Percentiles rank a stretch among this genome's conserved stretches.
Evolutionary conservation across 2,113 vertebrate species (phyloP).

Genomic region (Hydropotes inermis): DNA sequence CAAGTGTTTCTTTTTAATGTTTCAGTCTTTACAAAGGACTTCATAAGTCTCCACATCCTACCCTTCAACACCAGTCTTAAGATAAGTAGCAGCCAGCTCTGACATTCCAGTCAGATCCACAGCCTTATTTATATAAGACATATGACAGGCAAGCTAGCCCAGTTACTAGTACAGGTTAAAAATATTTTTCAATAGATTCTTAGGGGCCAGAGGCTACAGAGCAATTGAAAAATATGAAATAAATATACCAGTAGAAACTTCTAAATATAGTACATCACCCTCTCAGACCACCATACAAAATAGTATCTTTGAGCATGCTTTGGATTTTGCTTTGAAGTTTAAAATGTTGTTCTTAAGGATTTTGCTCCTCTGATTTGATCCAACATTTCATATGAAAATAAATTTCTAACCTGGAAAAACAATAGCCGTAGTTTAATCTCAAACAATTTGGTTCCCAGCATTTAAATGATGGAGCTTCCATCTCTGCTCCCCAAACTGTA

Average conservation of each 20-base stretch:
- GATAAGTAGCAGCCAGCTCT: neutral
- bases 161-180: neutral
- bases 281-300: slow-evolving; percentile 16
- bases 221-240: slow-evolving; percentile 21
- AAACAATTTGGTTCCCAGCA: neutral
- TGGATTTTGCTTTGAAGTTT: slow-evolving; percentile 13
- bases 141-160: neutral
- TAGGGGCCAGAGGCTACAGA: neutral
- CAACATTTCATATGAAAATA: neutral
- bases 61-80: neutral
- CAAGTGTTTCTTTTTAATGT: neutral
- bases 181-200: neutral
- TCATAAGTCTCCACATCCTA: neutral
- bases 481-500: neutral
- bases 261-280: neutral
- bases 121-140: slow-evolving; percentile 28
- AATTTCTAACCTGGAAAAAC: neutral
- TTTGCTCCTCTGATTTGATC: neutral
- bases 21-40: neutral
- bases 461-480: neutral
- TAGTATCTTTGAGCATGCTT: neutral
- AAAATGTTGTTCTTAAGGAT: neutral
- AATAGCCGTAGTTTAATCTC: neutral
- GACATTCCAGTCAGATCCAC: neutral
- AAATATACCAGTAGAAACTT: neutral